Evolutionary conservation across 37 sponge, comb jelly and placozoan genomes (phyloP).

Genomic region (Chondrilla cf. caribensis): DNA sequence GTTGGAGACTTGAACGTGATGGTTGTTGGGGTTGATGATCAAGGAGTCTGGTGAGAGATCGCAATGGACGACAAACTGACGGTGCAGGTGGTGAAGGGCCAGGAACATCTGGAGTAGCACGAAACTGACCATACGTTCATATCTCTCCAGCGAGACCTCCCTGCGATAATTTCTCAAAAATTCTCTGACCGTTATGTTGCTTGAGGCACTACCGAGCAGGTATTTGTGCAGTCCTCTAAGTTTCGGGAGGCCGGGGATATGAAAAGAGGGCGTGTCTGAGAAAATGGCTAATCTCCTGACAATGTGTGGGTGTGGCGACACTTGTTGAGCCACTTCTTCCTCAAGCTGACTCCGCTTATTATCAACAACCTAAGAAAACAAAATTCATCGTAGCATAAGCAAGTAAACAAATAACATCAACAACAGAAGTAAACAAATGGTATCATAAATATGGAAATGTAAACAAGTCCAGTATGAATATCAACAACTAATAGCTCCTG

Average conservation of each 20-base stretch:
- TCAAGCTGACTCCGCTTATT: background rate
- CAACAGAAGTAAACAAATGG: background rate
- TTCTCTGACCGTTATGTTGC: background rate
- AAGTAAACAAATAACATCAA: background rate
- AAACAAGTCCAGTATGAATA: too few species aligned
- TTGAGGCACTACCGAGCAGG: background rate
- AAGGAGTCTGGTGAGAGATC: constrained; percentile 35
- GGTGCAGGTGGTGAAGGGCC: constrained; percentile 43
- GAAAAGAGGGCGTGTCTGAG: constrained; percentile 2
- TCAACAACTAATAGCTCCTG: too few species aligned
- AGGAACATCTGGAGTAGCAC: constrained; percentile 40
- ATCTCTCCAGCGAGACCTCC: constrained; percentile 19
- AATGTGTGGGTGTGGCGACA: constrained; percentile 12
- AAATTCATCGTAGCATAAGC: background rate
- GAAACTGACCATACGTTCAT: constrained; percentile 22
- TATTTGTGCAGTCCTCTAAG: background rate
- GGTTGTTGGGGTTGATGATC: constrained; percentile 21
- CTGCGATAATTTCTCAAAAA: background rate
- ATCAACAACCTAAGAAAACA: background rate
- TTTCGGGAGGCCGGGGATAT: background rate
- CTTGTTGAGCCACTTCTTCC: background rate
- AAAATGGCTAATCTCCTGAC: constrained; percentile 10
- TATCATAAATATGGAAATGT: too few species aligned
- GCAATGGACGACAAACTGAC: constrained; percentile 47
- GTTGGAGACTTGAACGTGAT: constrained; percentile 31